Evolutionary conservation across 2,888 invertebrate genomes (phyloP), one percentile per base, ranked within the genome.

Genomic region (Drosophila neotestacea): DNA sequence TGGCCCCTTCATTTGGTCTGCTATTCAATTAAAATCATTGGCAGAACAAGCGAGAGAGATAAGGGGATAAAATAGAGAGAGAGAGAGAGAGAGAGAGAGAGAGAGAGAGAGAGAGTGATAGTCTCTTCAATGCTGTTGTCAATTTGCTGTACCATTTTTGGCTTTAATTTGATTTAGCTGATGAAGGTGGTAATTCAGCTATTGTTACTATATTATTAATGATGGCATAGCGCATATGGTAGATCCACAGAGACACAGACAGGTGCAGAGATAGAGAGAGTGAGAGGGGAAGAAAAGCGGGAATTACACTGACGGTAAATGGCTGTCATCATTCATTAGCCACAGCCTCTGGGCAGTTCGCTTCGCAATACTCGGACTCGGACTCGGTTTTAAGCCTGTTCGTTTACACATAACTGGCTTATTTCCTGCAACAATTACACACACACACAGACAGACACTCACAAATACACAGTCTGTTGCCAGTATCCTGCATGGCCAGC

Each of bases 241-340:
- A 22, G 2, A 10, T 32, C 22, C 22, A 56, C 6, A 56, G 13
- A 46, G 27, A n/a, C 16, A 56, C 7, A 7, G 32, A 22, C 27
- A 41, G 56, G 16, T 30, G 32, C 6, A 51, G 13, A 13, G 34
- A 28, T 5, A n/a, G 22, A 11, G 27, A 44, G 55, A 32, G 32
- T 3, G 32, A 9, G 3, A 32, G 32, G 32, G 9, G 10, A 13
- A 38, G 39, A 36, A 58, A 44, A 56, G 50, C 1, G 2, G 4
- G 2, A n/a, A 16, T 27, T 44, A 28, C 38, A 30, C 56, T 62
- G 66, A 74, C 70, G 71, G 71, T 85, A 85, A 88, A 85, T 79
- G 83, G 65, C 81, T 85, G 83, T 84, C 88, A 85, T 88, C 88
- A 85, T 84, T 88, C 86, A 85, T 85, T 85, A 88, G 88, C 74